phyloP scores from a whole-genome alignment of 2,113 vertebrate species.

The Asarcornis scutulata region DNA sequence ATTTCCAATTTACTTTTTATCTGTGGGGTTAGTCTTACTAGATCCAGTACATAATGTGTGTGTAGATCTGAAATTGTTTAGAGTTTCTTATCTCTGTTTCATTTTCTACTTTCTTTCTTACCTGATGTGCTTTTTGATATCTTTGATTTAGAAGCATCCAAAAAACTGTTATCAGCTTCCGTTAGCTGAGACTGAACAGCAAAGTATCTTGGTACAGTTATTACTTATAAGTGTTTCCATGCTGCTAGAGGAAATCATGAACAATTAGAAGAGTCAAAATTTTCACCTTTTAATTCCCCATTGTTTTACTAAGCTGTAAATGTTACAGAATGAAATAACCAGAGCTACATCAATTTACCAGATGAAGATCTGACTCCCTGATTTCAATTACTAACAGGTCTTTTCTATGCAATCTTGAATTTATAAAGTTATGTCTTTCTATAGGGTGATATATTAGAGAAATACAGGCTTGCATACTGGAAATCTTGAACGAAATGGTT shows the following conservation, averaged over 20 bases:
- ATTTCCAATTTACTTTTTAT: not conserved
- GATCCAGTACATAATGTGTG: not conserved
- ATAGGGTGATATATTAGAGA: not conserved
- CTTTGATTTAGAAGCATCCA: not conserved
- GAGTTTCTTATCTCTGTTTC: not conserved
- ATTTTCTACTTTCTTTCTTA: slow-evolving; percentile 2
- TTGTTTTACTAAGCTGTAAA: not conserved
- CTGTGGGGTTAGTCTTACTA: not conserved
- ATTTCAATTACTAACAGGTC: not conserved
- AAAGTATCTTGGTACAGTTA: not conserved
- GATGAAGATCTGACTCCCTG: not conserved
- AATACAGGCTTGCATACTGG: not conserved
- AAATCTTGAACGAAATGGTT: not conserved
- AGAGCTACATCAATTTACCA: not conserved
- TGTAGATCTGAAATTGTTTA: slow-evolving; percentile 12
- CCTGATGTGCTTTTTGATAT: not conserved
- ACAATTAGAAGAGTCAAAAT: not conserved
- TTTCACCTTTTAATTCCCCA: not conserved
- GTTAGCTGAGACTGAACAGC: not conserved
- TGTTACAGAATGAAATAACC: not conserved
- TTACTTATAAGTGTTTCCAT: not conserved
- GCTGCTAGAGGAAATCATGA: not conserved
- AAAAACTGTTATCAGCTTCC: not conserved
- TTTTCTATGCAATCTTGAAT: not conserved
- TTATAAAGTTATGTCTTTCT: not conserved